Conservation (phyloP, 2,888 invertebrate genomes). For the Mythimna pallens region DNA sequence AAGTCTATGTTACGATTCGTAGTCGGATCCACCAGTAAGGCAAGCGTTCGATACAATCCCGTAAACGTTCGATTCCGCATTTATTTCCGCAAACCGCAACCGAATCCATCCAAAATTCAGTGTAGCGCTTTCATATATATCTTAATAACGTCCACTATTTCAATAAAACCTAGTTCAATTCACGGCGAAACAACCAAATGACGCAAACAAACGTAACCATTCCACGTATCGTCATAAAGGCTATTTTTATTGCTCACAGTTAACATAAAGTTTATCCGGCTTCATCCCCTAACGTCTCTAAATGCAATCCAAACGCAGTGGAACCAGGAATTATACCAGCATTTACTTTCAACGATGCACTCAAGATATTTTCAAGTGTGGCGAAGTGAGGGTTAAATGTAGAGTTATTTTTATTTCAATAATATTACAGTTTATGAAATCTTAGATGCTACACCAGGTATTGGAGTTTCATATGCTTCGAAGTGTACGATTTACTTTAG, state of each 20-base stretch:
- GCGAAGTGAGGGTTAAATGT: constrained; percentile 80
- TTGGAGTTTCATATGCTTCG: constrained; percentile 19
- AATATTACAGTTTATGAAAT: constrained; percentile 57
- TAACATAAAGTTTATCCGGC: constrained; percentile 88
- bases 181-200: constrained; percentile 75
- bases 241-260: constrained; percentile 89
- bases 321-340: constrained; percentile 86
- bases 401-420: constrained; percentile 82
- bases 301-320: constrained; percentile 89
- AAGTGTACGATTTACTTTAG: constrained; percentile 9
- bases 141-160: constrained; percentile 62
- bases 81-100: constrained; percentile 41
- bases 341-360: constrained; percentile 90
- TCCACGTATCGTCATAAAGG: constrained; percentile 89
- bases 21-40: constrained; percentile 10
- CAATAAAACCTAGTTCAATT: constrained; percentile 72
- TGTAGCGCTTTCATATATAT: constrained; percentile 54
- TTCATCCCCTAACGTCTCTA: constrained; percentile 87
- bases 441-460: constrained; percentile 39
- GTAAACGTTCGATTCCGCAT: constrained; percentile 40
- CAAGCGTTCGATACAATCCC: constrained; percentile 27
- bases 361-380: constrained; percentile 85
- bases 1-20: constrained; percentile 4
- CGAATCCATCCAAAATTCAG: constrained; percentile 55
- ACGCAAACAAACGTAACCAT: constrained; percentile 84